Percentiles rank a stretch among this genome's conserved stretches.
phyloP scores from a whole-genome alignment of 2,888 invertebrate species.

The Trachelus iudaicus region DNA sequence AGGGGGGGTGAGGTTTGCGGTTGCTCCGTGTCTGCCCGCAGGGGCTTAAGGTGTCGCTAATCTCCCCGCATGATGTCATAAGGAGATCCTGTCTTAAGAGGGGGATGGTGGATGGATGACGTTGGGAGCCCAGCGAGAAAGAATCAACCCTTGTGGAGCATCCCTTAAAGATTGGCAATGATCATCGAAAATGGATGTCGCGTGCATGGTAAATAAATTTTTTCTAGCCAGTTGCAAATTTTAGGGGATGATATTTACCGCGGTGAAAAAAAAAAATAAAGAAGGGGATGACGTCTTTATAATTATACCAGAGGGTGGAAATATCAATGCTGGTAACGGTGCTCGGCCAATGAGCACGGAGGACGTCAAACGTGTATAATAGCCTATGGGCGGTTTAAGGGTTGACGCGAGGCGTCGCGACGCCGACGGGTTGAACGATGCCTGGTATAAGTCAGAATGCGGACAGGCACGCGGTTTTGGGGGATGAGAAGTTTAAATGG shows the following conservation, averaged over 20 bases:
- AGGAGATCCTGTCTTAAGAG: neutral
- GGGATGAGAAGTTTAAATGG: conserved; percentile 66
- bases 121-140: neutral
- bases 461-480: conserved; percentile 63
- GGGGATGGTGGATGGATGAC: neutral
- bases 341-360: neutral
- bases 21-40: conserved; percentile 1
- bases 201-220: neutral
- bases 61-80: conserved; percentile 7
- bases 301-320: neutral
- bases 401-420: conserved; percentile 7
- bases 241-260: neutral
- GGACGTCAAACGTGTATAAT: conserved; percentile 4
- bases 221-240: neutral
- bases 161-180: neutral
- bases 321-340: neutral
- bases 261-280: too few species aligned
- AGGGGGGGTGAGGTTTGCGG: neutral
- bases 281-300: neutral
- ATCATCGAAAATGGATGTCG: neutral
- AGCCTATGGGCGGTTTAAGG: conserved; percentile 31
- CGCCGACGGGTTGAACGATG: conserved; percentile 60
- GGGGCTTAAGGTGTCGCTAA: conserved; percentile 11
- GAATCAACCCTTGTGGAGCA: neutral
- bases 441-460: conserved; percentile 65